A percentile compares a stretch with the other conserved stretches of the same genome.
Conservation (phyloP, 2,113 vertebrate genomes). For the Pyxicephalus adspersus region DNA sequence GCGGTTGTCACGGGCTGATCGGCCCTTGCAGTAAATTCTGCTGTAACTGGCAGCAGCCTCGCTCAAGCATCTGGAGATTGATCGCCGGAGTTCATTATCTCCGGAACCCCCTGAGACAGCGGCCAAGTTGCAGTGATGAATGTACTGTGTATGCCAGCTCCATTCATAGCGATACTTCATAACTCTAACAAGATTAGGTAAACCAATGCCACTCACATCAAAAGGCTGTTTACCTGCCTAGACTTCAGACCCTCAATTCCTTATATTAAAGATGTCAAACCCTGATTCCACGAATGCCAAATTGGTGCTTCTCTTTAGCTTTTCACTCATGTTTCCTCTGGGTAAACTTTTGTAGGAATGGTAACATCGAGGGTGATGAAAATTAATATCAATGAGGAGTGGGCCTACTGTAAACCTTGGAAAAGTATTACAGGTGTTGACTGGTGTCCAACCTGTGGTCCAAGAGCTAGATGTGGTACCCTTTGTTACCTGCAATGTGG, state of each 20-base stretch:
- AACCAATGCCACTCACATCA: slow-evolving; percentile 14
- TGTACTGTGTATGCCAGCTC: slow-evolving; percentile 26
- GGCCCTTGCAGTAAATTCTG: not conserved
- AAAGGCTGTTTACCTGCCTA: not conserved
- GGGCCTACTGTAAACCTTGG: too few relatives aligned
- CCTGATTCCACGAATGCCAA: not conserved
- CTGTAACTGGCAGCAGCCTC: slow-evolving; percentile 33
- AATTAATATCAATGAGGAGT: too few relatives aligned
- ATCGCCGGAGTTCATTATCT: slow-evolving; percentile 53
- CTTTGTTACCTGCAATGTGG: too few relatives aligned
- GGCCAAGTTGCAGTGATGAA: slow-evolving; percentile 23
- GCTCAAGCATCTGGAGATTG: slow-evolving; percentile 30
- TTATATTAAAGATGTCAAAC: slow-evolving; percentile 37
- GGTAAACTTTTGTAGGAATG: too few relatives aligned
- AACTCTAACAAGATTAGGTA: slow-evolving; percentile 44
- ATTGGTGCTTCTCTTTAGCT: too few relatives aligned
- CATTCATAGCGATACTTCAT: slow-evolving; percentile 40
- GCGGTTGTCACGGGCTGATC: not conserved
- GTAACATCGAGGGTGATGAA: too few relatives aligned
- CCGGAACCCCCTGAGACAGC: slow-evolving; percentile 33
- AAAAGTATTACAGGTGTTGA: too few relatives aligned
- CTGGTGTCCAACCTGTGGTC: too few relatives aligned
- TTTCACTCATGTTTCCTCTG: too few relatives aligned
- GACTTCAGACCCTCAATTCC: slow-evolving; percentile 21
- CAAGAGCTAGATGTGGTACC: too few relatives aligned